Percentiles rank a stretch among this genome's conserved stretches.
These are phyloP conservation scores for Steinernema khuongi DNA, from an alignment of 1,140 invertebrate genomes.

Conservation along the genomic window DNA sequence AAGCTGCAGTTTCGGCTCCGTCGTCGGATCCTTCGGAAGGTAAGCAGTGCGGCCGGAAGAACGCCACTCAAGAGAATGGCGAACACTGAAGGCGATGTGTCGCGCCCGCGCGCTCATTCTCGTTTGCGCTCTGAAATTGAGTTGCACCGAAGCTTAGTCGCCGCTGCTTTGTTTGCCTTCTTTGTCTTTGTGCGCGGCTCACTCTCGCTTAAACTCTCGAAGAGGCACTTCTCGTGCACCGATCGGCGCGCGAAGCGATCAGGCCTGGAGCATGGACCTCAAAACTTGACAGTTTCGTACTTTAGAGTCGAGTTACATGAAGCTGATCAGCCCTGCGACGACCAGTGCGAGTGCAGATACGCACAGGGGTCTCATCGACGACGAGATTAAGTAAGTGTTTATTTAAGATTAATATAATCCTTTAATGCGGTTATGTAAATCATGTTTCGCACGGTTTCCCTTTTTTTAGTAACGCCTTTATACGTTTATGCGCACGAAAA, in stretches of 20 bases:
- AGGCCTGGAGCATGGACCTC: not conserved
- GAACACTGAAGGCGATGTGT: not conserved
- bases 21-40: not conserved
- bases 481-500: too few relatives aligned
- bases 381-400: conserved; percentile 6
- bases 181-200: conserved; percentile 12
- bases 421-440: too few relatives aligned
- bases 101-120: not conserved
- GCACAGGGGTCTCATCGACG: not conserved
- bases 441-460: too few relatives aligned
- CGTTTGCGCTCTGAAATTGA: conserved; percentile 11
- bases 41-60: not conserved
- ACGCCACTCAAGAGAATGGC: not conserved
- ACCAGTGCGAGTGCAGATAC: not conserved
- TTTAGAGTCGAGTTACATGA: not conserved
- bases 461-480: too few relatives aligned
- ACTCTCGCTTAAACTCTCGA: conserved; percentile 3
- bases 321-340: not conserved
- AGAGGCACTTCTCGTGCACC: conserved; percentile 7
- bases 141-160: conserved; percentile 10
- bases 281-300: not conserved
- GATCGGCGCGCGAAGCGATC: not conserved
- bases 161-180: conserved; percentile 6
- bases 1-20: not conserved
- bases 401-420: not conserved